Evolutionary conservation across 2,797 vertebrate genomes (phyloP), one percentile per base, ranked within the genome.

Genomic region (Myotis daubentonii): DNA sequence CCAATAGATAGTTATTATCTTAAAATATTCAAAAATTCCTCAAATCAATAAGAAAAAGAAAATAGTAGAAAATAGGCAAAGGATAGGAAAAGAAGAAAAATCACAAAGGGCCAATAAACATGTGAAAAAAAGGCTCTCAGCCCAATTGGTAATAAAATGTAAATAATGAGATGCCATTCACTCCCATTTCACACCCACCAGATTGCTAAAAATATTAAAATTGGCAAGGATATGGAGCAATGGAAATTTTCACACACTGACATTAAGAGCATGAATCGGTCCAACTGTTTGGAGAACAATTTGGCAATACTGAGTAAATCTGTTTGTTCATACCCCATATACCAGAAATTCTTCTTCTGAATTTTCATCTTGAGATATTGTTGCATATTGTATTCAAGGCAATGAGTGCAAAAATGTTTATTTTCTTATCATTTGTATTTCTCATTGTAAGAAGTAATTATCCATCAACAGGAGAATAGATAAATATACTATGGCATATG

Each of bases 101-200:
- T 87, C 38, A 38, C 70, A 86, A 94, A 94, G 36, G 53, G 83
- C 66, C 83, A 92, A 80, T 66, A 79, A 89, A 41, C 19, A 68
- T 38, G 51, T 8, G n/a, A 80, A 91, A 93, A 92, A 92, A 89
- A 86, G 75, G 20, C 60, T 89, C 55, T 78, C 47, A 78, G 71
- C 82, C 60, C 16, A 57, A 16, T 1, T 36, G 66, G 55, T 80
- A 89, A 81, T 80, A 80, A 95, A 78, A 44, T 38, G 3, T 91
- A 94, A 91, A 87, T 87, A 96, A 87, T 65, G 68, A 89, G 10
- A 86, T 80, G 80, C 82, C 91, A 94, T 68, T 94, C 88, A 79
- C 60, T 75, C 78, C 55, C 83, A 47, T 51, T 91, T 95, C 80
- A 87, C 75, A 96, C 83, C 94, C 91, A 93, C 51, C 87, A 95